phyloP scores from a whole-genome alignment of 2,888 invertebrate genomes.

The Leptinotarsa peninsularis region DNA sequence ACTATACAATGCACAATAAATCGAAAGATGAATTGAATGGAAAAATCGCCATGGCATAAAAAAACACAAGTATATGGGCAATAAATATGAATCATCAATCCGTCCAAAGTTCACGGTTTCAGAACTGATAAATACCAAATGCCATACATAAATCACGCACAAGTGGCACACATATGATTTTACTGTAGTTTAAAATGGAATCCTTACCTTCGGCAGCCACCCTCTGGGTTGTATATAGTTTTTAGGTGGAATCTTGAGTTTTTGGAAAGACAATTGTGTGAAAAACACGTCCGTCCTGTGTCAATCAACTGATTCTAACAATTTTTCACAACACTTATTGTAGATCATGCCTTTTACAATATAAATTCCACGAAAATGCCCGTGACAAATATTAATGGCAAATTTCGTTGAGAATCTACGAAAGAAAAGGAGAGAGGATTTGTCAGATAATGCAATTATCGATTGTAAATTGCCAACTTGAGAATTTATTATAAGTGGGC shows the following conservation, averaged over 20 bases:
- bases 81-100: neutral
- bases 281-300: slow-evolving; percentile 61
- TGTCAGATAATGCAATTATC: neutral
- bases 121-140: neutral
- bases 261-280: slow-evolving; percentile 67
- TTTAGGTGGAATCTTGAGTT: slow-evolving; percentile 86
- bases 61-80: neutral
- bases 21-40: too few species aligned
- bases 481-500: too few species aligned
- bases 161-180: neutral
- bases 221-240: slow-evolving; percentile 83
- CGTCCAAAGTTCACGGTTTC: neutral
- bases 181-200: slow-evolving; percentile 5
- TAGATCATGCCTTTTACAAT: slow-evolving; percentile 57
- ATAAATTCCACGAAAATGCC: slow-evolving; percentile 36
- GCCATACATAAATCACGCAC: neutral
- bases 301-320: slow-evolving; percentile 57
- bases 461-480: neutral
- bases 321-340: slow-evolving; percentile 49
- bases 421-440: neutral
- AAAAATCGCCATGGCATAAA: neutral
- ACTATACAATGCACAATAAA: neutral
- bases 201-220: slow-evolving; percentile 79
- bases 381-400: neutral
- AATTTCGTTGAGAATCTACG: slow-evolving; percentile 7